Evolutionary conservation across 2,888 invertebrate genomes (phyloP).

Genomic region (Diaperis boleti): DNA sequence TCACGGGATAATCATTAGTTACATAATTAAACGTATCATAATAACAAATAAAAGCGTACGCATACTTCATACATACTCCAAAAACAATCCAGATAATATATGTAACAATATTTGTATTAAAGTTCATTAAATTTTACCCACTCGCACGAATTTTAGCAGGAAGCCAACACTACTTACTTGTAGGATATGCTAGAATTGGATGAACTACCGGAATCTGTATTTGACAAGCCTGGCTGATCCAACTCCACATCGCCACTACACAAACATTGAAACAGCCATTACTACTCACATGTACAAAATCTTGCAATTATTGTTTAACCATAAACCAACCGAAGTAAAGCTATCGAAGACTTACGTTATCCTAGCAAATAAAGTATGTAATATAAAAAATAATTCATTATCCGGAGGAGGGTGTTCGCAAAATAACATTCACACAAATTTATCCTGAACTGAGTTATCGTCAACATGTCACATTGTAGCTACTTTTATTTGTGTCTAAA

Average conservation of each 20-base stretch:
- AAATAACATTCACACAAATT: no score
- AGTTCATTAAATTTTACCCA: constrained; percentile 12
- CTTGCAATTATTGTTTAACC: constrained; percentile 34
- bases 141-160: constrained; percentile 25
- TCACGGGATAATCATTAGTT: background rate
- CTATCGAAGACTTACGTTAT: constrained; percentile 5
- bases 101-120: constrained; percentile 10
- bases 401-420: no score
- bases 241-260: constrained; percentile 75
- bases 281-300: constrained; percentile 41
- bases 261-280: constrained; percentile 52
- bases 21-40: constrained; percentile 16
- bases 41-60: constrained; percentile 28
- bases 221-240: constrained; percentile 70
- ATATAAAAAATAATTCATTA: constrained; percentile 9
- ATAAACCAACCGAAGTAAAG: constrained; percentile 21
- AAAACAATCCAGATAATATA: constrained; percentile 7
- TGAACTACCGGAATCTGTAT: constrained; percentile 76
- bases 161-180: constrained; percentile 66
- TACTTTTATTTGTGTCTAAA: no score
- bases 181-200: constrained; percentile 78
- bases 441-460: constrained; percentile 29
- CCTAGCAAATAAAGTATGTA: background rate
- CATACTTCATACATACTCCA: constrained; percentile 34
- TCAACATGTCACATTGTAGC: no score